phyloP scores from a whole-genome alignment of 2,113 vertebrate genomes.

The Syngnathus scovelli region DNA sequence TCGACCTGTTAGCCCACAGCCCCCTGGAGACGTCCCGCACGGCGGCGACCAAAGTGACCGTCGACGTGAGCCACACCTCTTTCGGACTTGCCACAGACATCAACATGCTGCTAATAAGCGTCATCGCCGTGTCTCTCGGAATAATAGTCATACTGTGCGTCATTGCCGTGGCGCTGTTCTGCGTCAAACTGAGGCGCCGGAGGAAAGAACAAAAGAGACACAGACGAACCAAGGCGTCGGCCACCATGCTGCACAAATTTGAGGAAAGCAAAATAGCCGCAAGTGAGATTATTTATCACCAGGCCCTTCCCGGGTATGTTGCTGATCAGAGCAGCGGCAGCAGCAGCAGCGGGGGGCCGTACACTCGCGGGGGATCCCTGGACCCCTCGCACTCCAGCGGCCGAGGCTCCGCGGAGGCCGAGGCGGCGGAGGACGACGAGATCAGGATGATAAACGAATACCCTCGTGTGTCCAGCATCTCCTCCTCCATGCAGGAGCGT shows the following conservation, averaged over 20 bases:
- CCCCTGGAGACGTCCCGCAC: slow-evolving; percentile 82
- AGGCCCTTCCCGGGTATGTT: slow-evolving; percentile 86
- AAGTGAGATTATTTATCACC: slow-evolving; percentile 87
- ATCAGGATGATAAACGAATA: slow-evolving; percentile 99
- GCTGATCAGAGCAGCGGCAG: slow-evolving; percentile 57
- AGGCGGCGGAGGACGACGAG: slow-evolving; percentile 91
- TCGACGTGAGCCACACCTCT: slow-evolving; percentile 87
- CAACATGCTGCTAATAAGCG: slow-evolving; percentile 82
- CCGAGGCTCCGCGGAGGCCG: slow-evolving; percentile 85
- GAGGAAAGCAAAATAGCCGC: slow-evolving; percentile 75
- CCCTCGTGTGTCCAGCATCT: slow-evolving; percentile 87
- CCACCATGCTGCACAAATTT: slow-evolving; percentile 81
- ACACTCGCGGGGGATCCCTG: slow-evolving; percentile 85
- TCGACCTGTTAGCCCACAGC: slow-evolving; percentile 85
- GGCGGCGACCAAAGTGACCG: slow-evolving; percentile 73
- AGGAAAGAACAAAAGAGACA: slow-evolving; percentile 67
- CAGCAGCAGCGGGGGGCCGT: slow-evolving; percentile 64
- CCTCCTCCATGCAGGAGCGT: slow-evolving; percentile 89
- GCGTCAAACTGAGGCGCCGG: slow-evolving; percentile 76
- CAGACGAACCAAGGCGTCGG: slow-evolving; percentile 50
- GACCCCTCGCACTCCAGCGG: slow-evolving; percentile 97
- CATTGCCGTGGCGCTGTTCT: slow-evolving; percentile 79
- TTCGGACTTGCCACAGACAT: slow-evolving; percentile 85
- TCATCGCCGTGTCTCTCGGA: slow-evolving; percentile 87
- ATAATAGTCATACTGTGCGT: slow-evolving; percentile 82